These are phyloP conservation scores for Dasypogon diadema DNA, from an alignment of 2,888 invertebrate species.

Conservation along the genomic window DNA sequence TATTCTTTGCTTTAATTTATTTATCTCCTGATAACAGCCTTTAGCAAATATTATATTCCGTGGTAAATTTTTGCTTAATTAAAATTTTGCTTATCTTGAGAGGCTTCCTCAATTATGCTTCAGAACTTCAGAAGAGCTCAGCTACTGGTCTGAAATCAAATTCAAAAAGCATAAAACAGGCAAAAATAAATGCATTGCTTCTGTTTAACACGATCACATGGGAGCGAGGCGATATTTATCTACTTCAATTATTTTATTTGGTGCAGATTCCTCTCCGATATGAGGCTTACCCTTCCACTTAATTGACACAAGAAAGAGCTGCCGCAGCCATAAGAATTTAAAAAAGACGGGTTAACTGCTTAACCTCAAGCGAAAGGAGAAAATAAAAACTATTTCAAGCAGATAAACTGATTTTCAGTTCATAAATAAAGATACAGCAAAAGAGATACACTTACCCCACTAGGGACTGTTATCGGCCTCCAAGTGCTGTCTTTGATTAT, in stretches of 20 bases:
- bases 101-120: neutral
- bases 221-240: slow-evolving; percentile 36
- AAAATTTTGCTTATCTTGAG: slow-evolving; percentile 1
- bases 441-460: slow-evolving; percentile 6
- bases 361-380: slow-evolving; percentile 36
- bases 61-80: neutral
- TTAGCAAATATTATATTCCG: too few species aligned
- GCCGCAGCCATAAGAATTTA: slow-evolving; percentile 63
- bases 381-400: slow-evolving; percentile 41
- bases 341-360: slow-evolving; percentile 37
- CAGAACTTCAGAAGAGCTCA: neutral
- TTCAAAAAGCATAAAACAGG: neutral
- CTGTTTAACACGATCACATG: slow-evolving; percentile 43
- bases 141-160: neutral
- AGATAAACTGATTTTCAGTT: slow-evolving; percentile 49
- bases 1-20: too few species aligned
- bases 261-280: slow-evolving; percentile 46
- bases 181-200: slow-evolving; percentile 5
- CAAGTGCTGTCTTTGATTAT: slow-evolving; percentile 42
- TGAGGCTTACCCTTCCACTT: slow-evolving; percentile 58
- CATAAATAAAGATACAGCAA: slow-evolving; percentile 49
- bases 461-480: slow-evolving; percentile 23
- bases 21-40: too few species aligned
- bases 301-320: slow-evolving; percentile 68
- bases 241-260: slow-evolving; percentile 54